These are phyloP conservation scores for Apodemia mormo DNA, from an alignment of 2,888 invertebrate species.

Conservation along the genomic window DNA sequence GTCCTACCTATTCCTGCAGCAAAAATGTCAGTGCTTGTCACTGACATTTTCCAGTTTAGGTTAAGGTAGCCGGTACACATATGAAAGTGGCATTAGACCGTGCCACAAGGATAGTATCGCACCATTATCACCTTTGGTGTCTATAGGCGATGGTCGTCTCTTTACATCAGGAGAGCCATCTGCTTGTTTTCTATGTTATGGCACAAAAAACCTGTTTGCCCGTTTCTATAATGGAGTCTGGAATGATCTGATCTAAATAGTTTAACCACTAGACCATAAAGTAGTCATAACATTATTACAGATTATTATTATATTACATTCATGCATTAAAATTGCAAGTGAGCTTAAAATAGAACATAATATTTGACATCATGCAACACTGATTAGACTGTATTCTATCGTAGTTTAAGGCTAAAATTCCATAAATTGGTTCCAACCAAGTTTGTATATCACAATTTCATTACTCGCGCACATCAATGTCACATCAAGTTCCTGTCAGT, in stretches of 20 bases:
- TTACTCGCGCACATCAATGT: constrained; percentile 58
- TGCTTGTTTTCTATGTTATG: too few relatives aligned
- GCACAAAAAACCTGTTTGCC: too few relatives aligned
- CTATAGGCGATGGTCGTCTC: too few relatives aligned
- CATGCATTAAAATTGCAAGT: constrained; percentile 1
- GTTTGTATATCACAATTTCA: constrained; percentile 69
- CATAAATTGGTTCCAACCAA: not conserved
- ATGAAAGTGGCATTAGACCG: too few relatives aligned
- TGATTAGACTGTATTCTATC: not conserved
- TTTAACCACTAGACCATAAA: not conserved
- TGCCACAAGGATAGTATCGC: too few relatives aligned
- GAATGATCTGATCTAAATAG: not conserved
- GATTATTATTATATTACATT: not conserved
- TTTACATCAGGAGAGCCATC: too few relatives aligned
- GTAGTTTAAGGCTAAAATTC: constrained; percentile 3
- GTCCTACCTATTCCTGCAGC: too few relatives aligned
- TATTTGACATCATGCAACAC: not conserved
- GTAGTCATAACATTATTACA: not conserved
- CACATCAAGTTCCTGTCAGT: constrained; percentile 45
- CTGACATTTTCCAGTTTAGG: too few relatives aligned
- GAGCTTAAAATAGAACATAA: not conserved
- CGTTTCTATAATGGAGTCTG: too few relatives aligned
- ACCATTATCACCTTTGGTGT: too few relatives aligned
- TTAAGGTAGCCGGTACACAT: too few relatives aligned
- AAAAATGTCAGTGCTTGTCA: too few relatives aligned